A percentile compares a stretch with the other conserved stretches of the same genome.
Evolutionary conservation across 2,888 invertebrate genomes (phyloP).

Genomic region (Platycheirus albimanus): DNA sequence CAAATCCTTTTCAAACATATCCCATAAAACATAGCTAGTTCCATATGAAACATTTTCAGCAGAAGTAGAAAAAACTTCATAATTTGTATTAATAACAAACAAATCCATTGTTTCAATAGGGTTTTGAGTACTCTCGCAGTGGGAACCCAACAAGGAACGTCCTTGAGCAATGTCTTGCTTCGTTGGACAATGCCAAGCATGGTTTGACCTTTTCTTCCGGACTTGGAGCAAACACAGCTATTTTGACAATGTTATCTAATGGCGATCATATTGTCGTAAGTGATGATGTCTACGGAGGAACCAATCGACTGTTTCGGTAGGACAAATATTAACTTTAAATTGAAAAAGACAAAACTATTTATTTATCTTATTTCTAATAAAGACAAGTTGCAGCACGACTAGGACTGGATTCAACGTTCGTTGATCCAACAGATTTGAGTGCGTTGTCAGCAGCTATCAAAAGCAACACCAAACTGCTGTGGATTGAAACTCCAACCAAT

Average conservation of each 20-base stretch:
- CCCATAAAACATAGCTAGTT: too few relatives aligned
- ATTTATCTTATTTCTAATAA: conserved; percentile 81
- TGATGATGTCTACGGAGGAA: conserved; percentile 98
- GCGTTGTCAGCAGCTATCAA: conserved; percentile 88
- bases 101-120: conserved; percentile 84
- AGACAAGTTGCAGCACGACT: conserved; percentile 86
- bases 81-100: too few relatives aligned
- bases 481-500: conserved; percentile 99
- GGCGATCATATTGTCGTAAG: conserved; percentile 96
- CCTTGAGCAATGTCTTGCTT: conserved; percentile 94
- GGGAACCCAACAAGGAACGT: conserved; percentile 97
- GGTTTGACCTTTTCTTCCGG: conserved; percentile 94
- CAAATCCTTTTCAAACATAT: too few relatives aligned
- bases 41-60: too few relatives aligned
- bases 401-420: conserved; percentile 90
- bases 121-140: conserved; percentile 95
- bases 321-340: not conserved
- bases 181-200: conserved; percentile 94
- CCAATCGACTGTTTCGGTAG: conserved; percentile 89
- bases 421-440: conserved; percentile 88
- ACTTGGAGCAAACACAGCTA: conserved; percentile 91
- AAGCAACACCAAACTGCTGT: conserved; percentile 94
- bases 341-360: not conserved
- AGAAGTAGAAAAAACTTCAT: too few relatives aligned
- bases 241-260: conserved; percentile 88